A percentile compares a stretch with the other conserved stretches of the same genome.
phyloP scores from a whole-genome alignment of 1,140 invertebrate species.

The Scaptomyza montana region DNA sequence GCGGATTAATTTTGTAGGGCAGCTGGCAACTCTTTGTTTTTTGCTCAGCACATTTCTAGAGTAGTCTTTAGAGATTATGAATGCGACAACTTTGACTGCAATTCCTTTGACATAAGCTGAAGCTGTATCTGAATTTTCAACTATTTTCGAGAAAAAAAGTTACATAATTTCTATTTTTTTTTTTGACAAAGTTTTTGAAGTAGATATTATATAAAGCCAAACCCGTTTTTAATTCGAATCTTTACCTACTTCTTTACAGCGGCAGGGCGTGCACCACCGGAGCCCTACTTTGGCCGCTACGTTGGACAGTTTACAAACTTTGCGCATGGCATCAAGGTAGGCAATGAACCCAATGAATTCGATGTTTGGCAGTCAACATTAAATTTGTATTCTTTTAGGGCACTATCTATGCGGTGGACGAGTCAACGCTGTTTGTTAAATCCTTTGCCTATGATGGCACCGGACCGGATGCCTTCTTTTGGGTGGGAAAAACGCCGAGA shows the following conservation, averaged over 20 bases:
- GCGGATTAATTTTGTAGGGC: slow-evolving; percentile 71
- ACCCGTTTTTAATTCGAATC: not conserved
- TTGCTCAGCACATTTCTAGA: slow-evolving; percentile 34
- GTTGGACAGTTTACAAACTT: slow-evolving; percentile 89
- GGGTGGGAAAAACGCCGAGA: slow-evolving; percentile 91
- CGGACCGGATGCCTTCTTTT: slow-evolving; percentile 93
- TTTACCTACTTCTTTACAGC: slow-evolving; percentile 38
- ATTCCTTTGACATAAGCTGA: slow-evolving; percentile 14
- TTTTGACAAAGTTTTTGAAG: slow-evolving; percentile 22
- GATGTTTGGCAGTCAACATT: not conserved
- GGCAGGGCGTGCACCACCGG: slow-evolving; percentile 84
- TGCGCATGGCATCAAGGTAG: slow-evolving; percentile 88
- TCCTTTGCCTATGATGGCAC: slow-evolving; percentile 94
- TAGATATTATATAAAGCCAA: not conserved
- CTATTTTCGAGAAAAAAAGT: slow-evolving; percentile 6
- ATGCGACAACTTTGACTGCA: slow-evolving; percentile 41
- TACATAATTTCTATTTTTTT: slow-evolving; percentile 2
- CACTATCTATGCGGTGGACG: slow-evolving; percentile 93
- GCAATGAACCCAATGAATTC: slow-evolving; percentile 14
- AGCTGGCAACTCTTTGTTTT: slow-evolving; percentile 48
- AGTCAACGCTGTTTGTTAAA: slow-evolving; percentile 93
- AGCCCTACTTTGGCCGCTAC: slow-evolving; percentile 90
- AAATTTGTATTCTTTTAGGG: slow-evolving; percentile 84
- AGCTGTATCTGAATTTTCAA: not conserved
- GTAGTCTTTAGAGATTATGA: slow-evolving; percentile 62